Evolutionary conservation across 1,140 invertebrate species (phyloP), one percentile per base, ranked within the genome.

Genomic region (Caerostris darwini): DNA sequence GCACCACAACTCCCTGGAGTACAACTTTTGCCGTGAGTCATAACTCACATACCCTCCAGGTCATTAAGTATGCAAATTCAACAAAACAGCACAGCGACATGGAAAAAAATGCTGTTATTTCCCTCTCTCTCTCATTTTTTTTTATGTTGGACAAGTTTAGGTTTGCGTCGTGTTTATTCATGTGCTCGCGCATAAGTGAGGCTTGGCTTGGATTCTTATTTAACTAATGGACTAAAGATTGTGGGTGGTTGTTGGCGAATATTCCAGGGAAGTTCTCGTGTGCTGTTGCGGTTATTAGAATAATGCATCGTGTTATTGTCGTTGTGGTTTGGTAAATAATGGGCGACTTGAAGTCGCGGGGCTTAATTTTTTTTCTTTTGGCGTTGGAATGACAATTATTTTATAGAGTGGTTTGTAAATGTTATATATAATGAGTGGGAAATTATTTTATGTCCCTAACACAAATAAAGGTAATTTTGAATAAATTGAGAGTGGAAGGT

Each of bases 171-270:
- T 54, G 58, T 88, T 88, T 88, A 64, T 88, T 88, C 50, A 50
- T 17, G 34, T 53, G 50, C 64, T 88, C 50, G 64, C 59, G 10
- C 50, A 67, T 81, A 81, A 81, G 71, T 19, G 34, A 34, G 34
- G 34, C 17, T 12, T 14, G 61, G 12, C 83, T 19, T 4, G 86
- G 5, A 17, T 53, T 64, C 86, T 88, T 64, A 64, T 88, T 88
- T 88, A 88, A 88, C 86, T 88, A 88, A 88, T 88, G 86, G 86
- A 64, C 58, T 14, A 88, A 67, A 17, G 86, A 88, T 54, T 67
- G 19, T 34, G 14, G 59, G 17, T 17, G 17, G 5, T 83, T 3
- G 64, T 67, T 67, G 12, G 64, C 67, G 34, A 71, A 71, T 50
- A 8, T 77, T 77, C 19, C 10, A 77, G 71, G 7, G 71, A 77